A percentile compares a stretch with the other conserved stretches of the same genome.
Conservation (phyloP, 2,113 vertebrate species). For the Emberiza fucata region DNA sequence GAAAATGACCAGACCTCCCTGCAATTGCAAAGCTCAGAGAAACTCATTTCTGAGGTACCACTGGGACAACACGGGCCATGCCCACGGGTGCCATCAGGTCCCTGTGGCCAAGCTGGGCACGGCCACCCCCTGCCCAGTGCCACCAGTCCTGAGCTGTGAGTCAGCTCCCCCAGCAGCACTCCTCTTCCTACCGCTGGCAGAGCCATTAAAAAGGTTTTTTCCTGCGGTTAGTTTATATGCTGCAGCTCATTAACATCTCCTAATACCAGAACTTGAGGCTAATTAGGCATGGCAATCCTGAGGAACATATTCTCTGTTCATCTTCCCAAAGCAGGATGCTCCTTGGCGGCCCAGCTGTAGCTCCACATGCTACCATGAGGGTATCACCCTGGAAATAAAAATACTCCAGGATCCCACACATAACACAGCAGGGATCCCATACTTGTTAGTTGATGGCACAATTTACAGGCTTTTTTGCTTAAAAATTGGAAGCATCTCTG, state of each 20-base stretch:
- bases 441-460: constrained; percentile 64
- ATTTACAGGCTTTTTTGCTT: constrained; percentile 64
- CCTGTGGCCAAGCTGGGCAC: not conserved
- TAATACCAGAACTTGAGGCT: constrained; percentile 69
- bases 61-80: accelerated
- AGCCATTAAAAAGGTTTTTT: constrained; percentile 19
- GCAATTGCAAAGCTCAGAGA: not conserved
- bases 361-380: constrained; percentile 61
- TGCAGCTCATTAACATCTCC: constrained; percentile 71
- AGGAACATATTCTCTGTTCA: constrained; percentile 67
- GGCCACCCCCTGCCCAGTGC: not conserved
- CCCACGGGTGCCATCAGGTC: accelerated
- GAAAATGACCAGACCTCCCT: not conserved
- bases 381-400: constrained; percentile 71
- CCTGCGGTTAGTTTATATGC: constrained; percentile 65
- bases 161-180: not conserved
- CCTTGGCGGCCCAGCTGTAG: constrained; percentile 62
- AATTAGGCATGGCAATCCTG: constrained; percentile 68
- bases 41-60: not conserved
- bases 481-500: constrained; percentile 56
- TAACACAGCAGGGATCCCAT: constrained; percentile 54
- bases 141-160: not conserved
- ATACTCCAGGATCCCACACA: constrained; percentile 67
- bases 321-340: constrained; percentile 69
- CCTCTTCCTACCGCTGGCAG: not conserved